These are phyloP conservation scores for Apteryx owenii DNA, from an alignment of 2,113 vertebrate genomes.

Conservation along the genomic window DNA sequence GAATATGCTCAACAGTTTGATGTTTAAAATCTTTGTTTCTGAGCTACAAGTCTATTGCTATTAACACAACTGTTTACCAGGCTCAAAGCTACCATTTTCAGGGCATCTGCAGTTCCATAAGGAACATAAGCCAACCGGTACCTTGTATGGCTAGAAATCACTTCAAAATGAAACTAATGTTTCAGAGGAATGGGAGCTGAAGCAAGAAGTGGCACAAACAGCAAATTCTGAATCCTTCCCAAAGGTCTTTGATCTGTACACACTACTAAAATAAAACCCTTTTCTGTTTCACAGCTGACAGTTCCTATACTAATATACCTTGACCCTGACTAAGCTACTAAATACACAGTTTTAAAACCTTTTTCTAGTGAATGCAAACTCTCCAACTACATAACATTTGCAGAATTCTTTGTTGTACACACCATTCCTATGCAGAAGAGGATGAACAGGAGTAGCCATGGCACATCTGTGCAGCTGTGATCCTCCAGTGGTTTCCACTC, in stretches of 20 bases:
- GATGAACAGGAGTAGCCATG: constrained; percentile 93
- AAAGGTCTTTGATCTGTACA: background rate
- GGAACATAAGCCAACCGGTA: background rate
- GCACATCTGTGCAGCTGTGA: constrained; percentile 95
- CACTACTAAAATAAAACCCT: background rate
- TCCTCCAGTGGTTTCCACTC: constrained; percentile 98
- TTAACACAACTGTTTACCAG: background rate
- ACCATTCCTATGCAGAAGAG: constrained; percentile 98
- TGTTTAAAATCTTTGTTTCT: background rate
- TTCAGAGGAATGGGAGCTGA: background rate
- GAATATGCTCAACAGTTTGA: background rate
- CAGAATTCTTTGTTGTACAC: constrained; percentile 64
- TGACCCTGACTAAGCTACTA: background rate
- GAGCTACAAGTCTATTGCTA: background rate
- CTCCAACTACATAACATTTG: background rate
- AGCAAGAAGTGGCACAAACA: background rate
- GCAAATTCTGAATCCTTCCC: background rate
- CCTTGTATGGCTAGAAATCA: background rate
- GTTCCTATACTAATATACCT: background rate
- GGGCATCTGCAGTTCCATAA: background rate
- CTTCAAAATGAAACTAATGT: background rate
- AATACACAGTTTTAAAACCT: background rate
- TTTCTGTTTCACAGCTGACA: background rate
- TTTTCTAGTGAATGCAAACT: background rate
- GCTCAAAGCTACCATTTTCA: background rate